Conservation (phyloP, 2,888 invertebrate species). For the Campoplex capitator region DNA sequence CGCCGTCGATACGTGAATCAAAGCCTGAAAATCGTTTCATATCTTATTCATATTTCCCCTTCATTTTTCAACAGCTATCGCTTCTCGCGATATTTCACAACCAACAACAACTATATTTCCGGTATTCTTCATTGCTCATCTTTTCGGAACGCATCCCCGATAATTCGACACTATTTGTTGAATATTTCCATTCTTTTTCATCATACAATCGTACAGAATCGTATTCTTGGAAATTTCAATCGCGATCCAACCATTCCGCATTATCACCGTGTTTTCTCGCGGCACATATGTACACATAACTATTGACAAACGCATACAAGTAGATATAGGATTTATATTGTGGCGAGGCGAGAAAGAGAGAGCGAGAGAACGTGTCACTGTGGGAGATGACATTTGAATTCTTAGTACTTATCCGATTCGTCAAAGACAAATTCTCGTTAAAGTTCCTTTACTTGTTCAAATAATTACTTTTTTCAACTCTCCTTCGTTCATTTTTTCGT, state of each 20-base stretch:
- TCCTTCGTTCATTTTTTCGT: background rate
- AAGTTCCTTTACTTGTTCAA: constrained; percentile 55
- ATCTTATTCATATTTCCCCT: background rate
- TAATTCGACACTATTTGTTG: too few relatives aligned
- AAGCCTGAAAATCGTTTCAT: constrained; percentile 82
- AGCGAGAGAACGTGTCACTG: background rate
- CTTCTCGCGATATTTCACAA: background rate
- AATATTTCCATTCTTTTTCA: too few relatives aligned
- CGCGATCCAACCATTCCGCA: background rate
- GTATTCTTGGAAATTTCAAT: constrained; percentile 1
- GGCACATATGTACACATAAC: too few relatives aligned
- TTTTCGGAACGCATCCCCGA: too few relatives aligned
- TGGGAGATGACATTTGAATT: constrained; percentile 25
- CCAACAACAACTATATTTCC: too few relatives aligned
- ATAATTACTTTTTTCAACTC: constrained; percentile 18
- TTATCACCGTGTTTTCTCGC: too few relatives aligned
- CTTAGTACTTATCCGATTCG: constrained; percentile 32
- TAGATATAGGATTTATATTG: too few relatives aligned
- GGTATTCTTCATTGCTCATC: too few relatives aligned
- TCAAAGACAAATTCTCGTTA: constrained; percentile 34
- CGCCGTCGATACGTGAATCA: constrained; percentile 90
- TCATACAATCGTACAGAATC: background rate
- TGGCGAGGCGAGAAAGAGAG: background rate
- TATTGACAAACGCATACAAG: too few relatives aligned
- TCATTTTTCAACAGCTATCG: background rate